A percentile compares a stretch with the other conserved stretches of the same genome.
These are phyloP conservation scores for Drosophila pseudoobscura DNA, from an alignment of 1,140 invertebrate genomes.

Conservation along the genomic window DNA sequence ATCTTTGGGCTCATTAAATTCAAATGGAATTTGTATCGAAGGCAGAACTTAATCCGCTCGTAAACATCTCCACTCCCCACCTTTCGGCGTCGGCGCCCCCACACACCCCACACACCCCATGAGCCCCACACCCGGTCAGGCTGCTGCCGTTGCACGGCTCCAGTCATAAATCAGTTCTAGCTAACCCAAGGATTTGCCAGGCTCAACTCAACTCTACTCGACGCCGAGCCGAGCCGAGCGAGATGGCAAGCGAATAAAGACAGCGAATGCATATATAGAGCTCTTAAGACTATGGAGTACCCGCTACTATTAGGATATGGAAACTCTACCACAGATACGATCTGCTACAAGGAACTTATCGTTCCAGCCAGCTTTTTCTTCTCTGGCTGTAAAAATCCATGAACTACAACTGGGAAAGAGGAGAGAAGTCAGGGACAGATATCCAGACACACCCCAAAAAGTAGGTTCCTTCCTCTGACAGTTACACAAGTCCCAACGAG, in stretches of 20 bases:
- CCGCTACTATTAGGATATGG: too few species aligned
- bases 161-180: conserved; percentile 44
- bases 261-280: background rate
- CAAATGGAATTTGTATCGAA: conserved; percentile 46
- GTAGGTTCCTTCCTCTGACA: too few species aligned
- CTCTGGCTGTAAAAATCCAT: too few species aligned
- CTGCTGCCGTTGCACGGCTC: conserved; percentile 15
- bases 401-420: too few species aligned
- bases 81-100: conserved; percentile 2
- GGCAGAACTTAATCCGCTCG: conserved; percentile 49
- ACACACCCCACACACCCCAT: too few species aligned
- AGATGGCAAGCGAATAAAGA: background rate
- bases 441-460: too few species aligned
- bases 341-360: too few species aligned
- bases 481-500: too few species aligned
- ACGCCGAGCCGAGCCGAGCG: too few species aligned
- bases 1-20: conserved; percentile 51
- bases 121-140: background rate
- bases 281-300: conserved; percentile 1
- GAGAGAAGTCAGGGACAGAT: too few species aligned
- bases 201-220: conserved; percentile 16
- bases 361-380: too few species aligned
- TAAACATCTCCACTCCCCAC: conserved; percentile 40
- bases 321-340: too few species aligned
- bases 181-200: conserved; percentile 46